These are phyloP conservation scores for Nannospalax galili DNA, from an alignment of 2,113 vertebrate genomes.

Conservation along the genomic window DNA sequence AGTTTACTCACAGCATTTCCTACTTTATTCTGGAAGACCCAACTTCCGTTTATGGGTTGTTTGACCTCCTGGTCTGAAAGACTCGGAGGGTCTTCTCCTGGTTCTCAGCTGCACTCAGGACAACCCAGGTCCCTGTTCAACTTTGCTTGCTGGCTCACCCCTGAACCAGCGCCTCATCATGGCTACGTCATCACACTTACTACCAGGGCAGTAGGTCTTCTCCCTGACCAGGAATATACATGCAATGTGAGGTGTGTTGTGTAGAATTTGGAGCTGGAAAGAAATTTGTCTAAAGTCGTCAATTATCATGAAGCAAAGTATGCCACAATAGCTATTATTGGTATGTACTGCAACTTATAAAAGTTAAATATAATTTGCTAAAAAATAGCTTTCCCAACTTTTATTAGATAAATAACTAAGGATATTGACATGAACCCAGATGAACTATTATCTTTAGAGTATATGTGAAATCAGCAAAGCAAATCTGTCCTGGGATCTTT, in stretches of 20 bases:
- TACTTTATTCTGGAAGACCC: not conserved
- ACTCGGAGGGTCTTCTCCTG: not conserved
- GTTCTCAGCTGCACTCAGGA: too few species aligned
- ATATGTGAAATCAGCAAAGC: not conserved
- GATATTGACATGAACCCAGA: not conserved
- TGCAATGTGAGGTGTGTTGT: not conserved
- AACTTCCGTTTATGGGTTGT: not conserved
- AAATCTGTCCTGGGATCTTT: not conserved
- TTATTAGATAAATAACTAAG: not conserved
- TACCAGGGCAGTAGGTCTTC: not conserved
- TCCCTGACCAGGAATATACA: not conserved
- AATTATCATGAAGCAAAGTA: not conserved
- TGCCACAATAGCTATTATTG: not conserved
- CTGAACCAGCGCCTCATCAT: not conserved
- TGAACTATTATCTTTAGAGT: not conserved
- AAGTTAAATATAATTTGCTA: not conserved
- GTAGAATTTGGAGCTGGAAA: not conserved
- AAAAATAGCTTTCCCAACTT: not conserved
- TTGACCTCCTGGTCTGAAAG: too few species aligned
- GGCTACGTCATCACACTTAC: not conserved
- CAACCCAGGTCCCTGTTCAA: too few species aligned
- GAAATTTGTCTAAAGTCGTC: not conserved
- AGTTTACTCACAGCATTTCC: not conserved
- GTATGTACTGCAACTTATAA: not conserved
- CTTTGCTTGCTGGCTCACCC: not conserved